Percentiles rank a stretch among this genome's conserved stretches.
Conservation (phyloP, 2,113 vertebrate genomes). For the Thamnaconus septentrionalis region DNA sequence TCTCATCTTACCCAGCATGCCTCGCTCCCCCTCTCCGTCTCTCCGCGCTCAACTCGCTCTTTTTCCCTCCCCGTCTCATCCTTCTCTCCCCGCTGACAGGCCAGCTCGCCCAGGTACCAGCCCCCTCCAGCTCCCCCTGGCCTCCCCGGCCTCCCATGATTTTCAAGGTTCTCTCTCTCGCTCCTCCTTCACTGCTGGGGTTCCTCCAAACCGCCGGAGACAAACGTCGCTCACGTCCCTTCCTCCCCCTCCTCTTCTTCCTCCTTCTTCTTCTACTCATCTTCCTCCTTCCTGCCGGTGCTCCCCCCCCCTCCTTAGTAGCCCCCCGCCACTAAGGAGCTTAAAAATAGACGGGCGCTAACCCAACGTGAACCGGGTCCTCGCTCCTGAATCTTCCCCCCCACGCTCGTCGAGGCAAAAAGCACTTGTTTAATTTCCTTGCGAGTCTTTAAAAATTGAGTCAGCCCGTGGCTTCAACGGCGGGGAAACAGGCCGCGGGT, state of each 20-base stretch:
- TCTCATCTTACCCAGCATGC: slow-evolving; percentile 48
- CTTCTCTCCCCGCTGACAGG: slow-evolving; percentile 38
- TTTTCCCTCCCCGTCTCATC: slow-evolving; percentile 36
- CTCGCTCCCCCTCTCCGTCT: slow-evolving; percentile 29
- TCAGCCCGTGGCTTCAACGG: not conserved
- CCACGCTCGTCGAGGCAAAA: slow-evolving; percentile 12
- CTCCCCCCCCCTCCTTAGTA: not conserved
- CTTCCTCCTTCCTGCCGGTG: too few relatives aligned
- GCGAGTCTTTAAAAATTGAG: slow-evolving; percentile 54
- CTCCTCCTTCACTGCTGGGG: too few relatives aligned
- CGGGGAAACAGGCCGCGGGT: slow-evolving; percentile 24
- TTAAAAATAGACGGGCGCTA: slow-evolving; percentile 39
- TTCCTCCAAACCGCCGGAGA: too few relatives aligned
- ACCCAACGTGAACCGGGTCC: not conserved
- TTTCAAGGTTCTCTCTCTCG: too few relatives aligned
- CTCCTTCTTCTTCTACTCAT: not conserved
- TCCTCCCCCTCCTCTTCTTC: not conserved
- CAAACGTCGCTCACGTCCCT: not conserved
- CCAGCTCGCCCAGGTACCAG: not conserved
- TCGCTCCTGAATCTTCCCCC: slow-evolving; percentile 9
- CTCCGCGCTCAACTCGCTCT: slow-evolving; percentile 47
- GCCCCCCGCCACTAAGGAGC: slow-evolving; percentile 19
- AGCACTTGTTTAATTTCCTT: slow-evolving; percentile 41
- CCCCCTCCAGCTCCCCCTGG: not conserved
- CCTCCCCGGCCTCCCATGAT: slow-evolving; percentile 21